Evolutionary conservation across 2,113 vertebrate species (phyloP).

Genomic region (Rhinolophus sinicus): DNA sequence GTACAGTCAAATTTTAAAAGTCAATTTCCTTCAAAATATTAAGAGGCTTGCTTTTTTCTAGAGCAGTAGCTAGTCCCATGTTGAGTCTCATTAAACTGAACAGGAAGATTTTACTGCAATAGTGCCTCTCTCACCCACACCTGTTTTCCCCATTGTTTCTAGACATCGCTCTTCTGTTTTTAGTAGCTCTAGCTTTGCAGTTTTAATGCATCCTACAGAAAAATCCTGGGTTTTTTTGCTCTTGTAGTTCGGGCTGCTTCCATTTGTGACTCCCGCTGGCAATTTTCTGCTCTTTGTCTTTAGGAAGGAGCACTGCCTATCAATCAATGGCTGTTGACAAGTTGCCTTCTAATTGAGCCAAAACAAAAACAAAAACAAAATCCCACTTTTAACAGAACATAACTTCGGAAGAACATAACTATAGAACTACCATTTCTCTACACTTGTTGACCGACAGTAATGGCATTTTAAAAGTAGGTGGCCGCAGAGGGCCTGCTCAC

Average conservation of each 20-base stretch:
- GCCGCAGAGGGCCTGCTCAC: not conserved
- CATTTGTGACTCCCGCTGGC: not conserved
- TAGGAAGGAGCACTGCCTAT: not conserved
- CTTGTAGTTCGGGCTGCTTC: not conserved
- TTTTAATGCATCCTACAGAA: not conserved
- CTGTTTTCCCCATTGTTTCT: not conserved
- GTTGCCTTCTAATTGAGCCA: not conserved
- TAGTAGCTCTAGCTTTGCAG: not conserved
- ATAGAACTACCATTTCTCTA: slow-evolving; percentile 6
- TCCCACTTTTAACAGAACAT: not conserved
- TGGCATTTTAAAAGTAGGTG: slow-evolving; percentile 42
- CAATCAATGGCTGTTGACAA: slow-evolving; percentile 27
- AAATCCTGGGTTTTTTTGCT: not conserved
- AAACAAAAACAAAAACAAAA: not conserved
- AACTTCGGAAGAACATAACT: slow-evolving; percentile 53
- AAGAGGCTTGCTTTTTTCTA: not conserved
- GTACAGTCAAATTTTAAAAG: not conserved
- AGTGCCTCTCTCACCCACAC: not conserved
- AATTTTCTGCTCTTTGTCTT: slow-evolving; percentile 27
- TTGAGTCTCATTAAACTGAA: not conserved
- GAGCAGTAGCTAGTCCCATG: not conserved
- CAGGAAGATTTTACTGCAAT: not conserved
- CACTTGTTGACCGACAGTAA: not conserved
- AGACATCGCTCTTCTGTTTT: not conserved
- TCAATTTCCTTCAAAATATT: not conserved